These are phyloP conservation scores for Cercopithecus neglectus DNA, from an alignment of 2,797 vertebrate species.

Conservation along the genomic window DNA sequence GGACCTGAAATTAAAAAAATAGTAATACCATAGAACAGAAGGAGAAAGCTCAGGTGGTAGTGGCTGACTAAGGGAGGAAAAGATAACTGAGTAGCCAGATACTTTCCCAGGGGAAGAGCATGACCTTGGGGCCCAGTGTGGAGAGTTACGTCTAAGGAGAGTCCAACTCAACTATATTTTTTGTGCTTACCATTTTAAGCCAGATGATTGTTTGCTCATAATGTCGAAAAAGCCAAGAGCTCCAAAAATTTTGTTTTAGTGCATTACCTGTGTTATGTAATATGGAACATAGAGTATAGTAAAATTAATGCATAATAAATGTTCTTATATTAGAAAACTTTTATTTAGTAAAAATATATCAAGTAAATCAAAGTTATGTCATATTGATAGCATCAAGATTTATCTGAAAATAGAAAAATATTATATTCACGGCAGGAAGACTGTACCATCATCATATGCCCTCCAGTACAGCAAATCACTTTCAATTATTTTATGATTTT, in stretches of 20 bases:
- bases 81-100: not conserved
- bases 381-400: not conserved
- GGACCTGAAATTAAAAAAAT: not conserved
- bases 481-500: not conserved
- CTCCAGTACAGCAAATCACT: not conserved
- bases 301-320: not conserved
- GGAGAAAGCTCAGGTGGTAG: not conserved
- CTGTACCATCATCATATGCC: not conserved
- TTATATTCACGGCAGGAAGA: not conserved
- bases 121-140: not conserved
- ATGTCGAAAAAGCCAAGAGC: not conserved
- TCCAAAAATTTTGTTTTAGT: not conserved
- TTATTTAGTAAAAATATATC: not conserved
- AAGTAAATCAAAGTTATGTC: not conserved
- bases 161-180: not conserved
- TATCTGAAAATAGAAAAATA: not conserved
- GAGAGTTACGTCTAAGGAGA: not conserved
- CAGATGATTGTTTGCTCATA: not conserved
- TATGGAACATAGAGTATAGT: not conserved
- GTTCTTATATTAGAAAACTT: not conserved
- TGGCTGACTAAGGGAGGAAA: not conserved
- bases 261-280: not conserved
- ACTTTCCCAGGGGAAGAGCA: not conserved
- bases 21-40: not conserved
- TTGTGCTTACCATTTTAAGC: not conserved